A percentile compares a stretch with the other conserved stretches of the same genome.
Conservation (phyloP, 2,888 invertebrate species). For the Andrena hattorfiana region DNA sequence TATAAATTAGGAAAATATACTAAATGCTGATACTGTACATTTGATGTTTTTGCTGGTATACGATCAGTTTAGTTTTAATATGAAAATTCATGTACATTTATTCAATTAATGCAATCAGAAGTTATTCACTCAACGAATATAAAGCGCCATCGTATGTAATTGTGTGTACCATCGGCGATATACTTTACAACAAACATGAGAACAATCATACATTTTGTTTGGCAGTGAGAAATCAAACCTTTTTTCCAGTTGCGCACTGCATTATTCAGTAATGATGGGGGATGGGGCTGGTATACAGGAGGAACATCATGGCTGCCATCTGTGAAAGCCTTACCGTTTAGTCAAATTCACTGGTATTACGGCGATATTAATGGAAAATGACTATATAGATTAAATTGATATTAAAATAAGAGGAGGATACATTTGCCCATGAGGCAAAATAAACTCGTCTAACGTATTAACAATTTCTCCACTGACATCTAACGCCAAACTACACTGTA, state of each 20-base stretch:
- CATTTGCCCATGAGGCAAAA: not conserved
- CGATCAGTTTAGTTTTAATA: not conserved
- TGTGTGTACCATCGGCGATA: slow-evolving; percentile 56
- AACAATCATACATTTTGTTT: slow-evolving; percentile 61
- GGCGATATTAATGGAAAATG: slow-evolving; percentile 53
- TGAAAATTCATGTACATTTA: not conserved
- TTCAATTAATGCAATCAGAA: not conserved
- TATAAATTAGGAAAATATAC: not conserved
- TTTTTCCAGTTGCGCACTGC: slow-evolving; percentile 83
- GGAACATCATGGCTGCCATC: slow-evolving; percentile 83
- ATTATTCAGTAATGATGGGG: slow-evolving; percentile 82
- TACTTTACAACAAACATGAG: slow-evolving; percentile 61
- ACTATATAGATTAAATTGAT: slow-evolving; percentile 27
- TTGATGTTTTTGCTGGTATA: no score
- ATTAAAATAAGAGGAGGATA: not conserved
- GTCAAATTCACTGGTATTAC: slow-evolving; percentile 75
- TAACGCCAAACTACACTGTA: not conserved
- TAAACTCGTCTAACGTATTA: not conserved
- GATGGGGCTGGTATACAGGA: slow-evolving; percentile 83
- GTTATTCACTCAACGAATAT: slow-evolving; percentile 1
- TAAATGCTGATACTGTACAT: not conserved
- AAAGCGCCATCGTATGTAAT: not conserved
- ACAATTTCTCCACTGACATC: not conserved
- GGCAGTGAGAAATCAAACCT: slow-evolving; percentile 80
- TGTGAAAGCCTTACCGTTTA: slow-evolving; percentile 83